These are phyloP conservation scores for Todus mexicanus DNA, from an alignment of 2,797 vertebrate species.

Conservation along the genomic window DNA sequence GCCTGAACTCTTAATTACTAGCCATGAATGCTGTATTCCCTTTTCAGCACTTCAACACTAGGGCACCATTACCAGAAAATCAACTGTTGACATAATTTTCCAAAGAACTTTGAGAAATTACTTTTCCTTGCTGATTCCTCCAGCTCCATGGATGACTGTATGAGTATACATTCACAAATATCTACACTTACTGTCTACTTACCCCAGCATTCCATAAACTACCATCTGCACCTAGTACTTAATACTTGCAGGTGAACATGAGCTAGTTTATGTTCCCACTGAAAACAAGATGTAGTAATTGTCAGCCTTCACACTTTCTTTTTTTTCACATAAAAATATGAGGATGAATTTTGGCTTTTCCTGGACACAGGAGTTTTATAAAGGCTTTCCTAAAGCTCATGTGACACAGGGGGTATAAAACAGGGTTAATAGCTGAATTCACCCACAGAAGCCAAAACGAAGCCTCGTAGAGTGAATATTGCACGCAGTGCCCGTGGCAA, in stretches of 20 bases:
- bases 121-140: not conserved
- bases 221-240: not conserved
- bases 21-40: not conserved
- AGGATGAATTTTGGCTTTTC: constrained; percentile 77
- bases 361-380: constrained; percentile 75
- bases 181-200: not conserved
- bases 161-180: not conserved
- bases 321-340: constrained; percentile 60
- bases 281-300: not conserved
- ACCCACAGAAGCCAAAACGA: constrained; percentile 81
- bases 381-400: constrained; percentile 78
- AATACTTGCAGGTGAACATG: not conserved
- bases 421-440: constrained; percentile 78
- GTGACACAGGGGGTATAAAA: constrained; percentile 78
- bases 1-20: not conserved
- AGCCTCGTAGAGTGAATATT: constrained; percentile 74
- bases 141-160: not conserved
- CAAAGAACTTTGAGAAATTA: not conserved
- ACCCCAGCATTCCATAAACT: not conserved
- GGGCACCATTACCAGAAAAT: not conserved
- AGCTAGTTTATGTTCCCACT: not conserved
- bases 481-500: constrained; percentile 73
- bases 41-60: not conserved
- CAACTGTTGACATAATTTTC: not conserved
- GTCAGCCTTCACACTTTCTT: not conserved